Evolutionary conservation across 2,113 vertebrate species (phyloP), one percentile per base, ranked within the genome.

Genomic region (Pachyramphus minor): DNA sequence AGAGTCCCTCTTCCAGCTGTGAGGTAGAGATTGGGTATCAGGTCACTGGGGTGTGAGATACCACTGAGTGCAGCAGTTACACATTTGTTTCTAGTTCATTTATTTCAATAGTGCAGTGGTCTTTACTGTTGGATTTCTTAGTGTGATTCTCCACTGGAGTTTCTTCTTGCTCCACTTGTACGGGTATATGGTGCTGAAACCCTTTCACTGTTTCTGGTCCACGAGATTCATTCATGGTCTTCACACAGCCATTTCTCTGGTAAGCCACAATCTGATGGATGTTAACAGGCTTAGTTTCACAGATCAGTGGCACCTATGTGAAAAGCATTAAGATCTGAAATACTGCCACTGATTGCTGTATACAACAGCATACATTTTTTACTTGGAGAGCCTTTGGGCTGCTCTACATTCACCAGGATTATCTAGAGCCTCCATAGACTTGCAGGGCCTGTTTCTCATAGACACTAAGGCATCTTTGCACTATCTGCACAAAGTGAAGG

Each of bases 11-110:
- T 85, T 80, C 96, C 96, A 97, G 92, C 96, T 96, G 93, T 89
- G 95, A 97, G 96, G 94, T 97, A 97, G 95, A 96, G 93, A 90
- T 82, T 96, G 85, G 87, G 64, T 94, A 90, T 84, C 94, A 97
- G 71, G 80, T 94, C 95, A 82, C 93, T 90, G 81, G 50, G 62
- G 64, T 87, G 33, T 78, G 91, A 92, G 89, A 94, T 50, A 93
- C 76, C 84, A 59, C 52, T 44, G 77, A 79, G 42, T 33, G 62
- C 27, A 91, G 87, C 89, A 72, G 75, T 98, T 98, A 99, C 96
- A 99, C 99, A 1, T 99, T 99, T 74, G 99, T 99, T 98, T 99
- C 99, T 53, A 99, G 98, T 89, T 99, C 99, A 21, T 98, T 99
- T 98, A 99, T 99, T 96, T 99, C 99, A 56, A 99, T 98, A 85